These are phyloP conservation scores for Anguilla japonica DNA, from an alignment of 2,113 vertebrate species.

Conservation along the genomic window DNA sequence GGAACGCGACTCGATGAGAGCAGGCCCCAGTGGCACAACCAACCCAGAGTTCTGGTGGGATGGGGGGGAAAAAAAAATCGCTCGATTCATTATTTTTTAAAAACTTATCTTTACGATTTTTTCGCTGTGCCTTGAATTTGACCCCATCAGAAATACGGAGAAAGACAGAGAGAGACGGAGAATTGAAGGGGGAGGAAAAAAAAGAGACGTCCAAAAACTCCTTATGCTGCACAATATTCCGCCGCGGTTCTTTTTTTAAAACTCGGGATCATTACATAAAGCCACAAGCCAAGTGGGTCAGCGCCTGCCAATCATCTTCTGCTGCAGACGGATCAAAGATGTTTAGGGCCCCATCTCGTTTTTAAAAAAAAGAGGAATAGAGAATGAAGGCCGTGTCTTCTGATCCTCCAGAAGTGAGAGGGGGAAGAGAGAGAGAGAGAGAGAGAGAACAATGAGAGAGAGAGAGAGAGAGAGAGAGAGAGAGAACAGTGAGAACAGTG, in stretches of 20 bases:
- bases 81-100: background rate
- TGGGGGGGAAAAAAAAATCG: background rate
- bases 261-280: conserved; percentile 36
- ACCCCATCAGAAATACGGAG: conserved; percentile 27
- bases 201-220: conserved; percentile 31
- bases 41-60: background rate
- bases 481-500: conserved; percentile 16
- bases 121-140: conserved; percentile 30
- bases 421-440: background rate
- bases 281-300: conserved; percentile 41
- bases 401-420: conserved; percentile 37
- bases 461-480: conserved; percentile 20
- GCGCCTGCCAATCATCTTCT: conserved; percentile 35
- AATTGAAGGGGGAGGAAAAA: background rate
- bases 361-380: conserved; percentile 47
- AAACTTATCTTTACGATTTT: conserved; percentile 1
- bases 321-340: conserved; percentile 45
- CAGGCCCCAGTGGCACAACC: background rate
- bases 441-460: conserved; percentile 18
- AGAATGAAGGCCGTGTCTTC: conserved; percentile 53
- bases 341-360: conserved; percentile 46
- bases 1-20: background rate
- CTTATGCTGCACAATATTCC: conserved; percentile 27
- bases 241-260: conserved; percentile 16
- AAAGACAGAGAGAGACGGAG: conserved; percentile 16